phyloP scores from a whole-genome alignment of 37 sponge, comb jelly and placozoan species.

The Petrosia ficiformis region DNA sequence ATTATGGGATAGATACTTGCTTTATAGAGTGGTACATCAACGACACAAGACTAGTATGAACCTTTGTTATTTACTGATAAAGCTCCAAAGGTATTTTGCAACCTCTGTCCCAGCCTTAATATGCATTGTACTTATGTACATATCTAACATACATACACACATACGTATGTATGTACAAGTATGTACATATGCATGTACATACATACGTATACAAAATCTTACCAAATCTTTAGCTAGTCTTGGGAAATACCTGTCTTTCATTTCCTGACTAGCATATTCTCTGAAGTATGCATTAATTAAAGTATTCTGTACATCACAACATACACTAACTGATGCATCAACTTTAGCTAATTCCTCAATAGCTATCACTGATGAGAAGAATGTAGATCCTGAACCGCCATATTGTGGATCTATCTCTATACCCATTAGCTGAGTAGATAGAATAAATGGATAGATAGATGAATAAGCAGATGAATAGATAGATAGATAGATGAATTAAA shows the following conservation, averaged over 20 bases:
- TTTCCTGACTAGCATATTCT: conserved; percentile 50
- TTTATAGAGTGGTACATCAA: too few relatives aligned
- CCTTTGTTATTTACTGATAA: too few relatives aligned
- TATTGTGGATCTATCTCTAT: conserved; percentile 79
- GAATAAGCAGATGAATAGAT: conserved; percentile 4
- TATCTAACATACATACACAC: too few relatives aligned
- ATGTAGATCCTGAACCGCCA: conserved; percentile 87
- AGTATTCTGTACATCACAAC: conserved; percentile 94
- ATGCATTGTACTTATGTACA: too few relatives aligned
- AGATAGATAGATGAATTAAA: too few relatives aligned
- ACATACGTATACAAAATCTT: conserved; percentile 3
- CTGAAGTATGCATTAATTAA: conserved; percentile 62
- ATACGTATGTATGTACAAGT: too few relatives aligned
- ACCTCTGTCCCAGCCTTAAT: too few relatives aligned
- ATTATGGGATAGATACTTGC: too few relatives aligned
- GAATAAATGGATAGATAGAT: not conserved
- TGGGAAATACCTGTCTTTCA: conserved; percentile 74
- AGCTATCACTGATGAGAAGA: conserved; percentile 74
- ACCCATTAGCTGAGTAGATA: conserved; percentile 76
- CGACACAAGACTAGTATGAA: too few relatives aligned
- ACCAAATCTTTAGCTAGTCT: conserved; percentile 53
- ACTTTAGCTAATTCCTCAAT: conserved; percentile 97
- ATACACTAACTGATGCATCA: conserved; percentile 88
- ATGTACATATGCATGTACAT: not conserved
- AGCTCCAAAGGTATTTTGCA: too few relatives aligned